Conservation (phyloP, 1,140 invertebrate genomes). For the Andrena cerasifolii region DNA sequence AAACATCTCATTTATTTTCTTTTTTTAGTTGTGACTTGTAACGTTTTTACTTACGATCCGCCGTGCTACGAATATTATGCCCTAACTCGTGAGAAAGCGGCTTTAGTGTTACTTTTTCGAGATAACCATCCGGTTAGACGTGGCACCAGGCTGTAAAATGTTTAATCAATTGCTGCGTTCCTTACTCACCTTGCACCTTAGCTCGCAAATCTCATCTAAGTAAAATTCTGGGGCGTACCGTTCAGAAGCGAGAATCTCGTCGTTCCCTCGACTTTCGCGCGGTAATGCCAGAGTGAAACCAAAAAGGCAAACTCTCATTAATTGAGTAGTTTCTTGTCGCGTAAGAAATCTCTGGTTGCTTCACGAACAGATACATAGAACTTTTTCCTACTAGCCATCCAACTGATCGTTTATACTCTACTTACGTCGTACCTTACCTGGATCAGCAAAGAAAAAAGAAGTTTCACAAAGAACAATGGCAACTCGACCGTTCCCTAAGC, state of each 20-base stretch:
- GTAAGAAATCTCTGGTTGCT: slow-evolving; percentile 53
- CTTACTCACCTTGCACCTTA: slow-evolving; percentile 53
- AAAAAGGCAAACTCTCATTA: too few species aligned
- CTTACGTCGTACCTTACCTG: slow-evolving; percentile 20
- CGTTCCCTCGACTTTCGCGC: not conserved
- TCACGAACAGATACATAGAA: slow-evolving; percentile 36
- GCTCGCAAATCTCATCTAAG: slow-evolving; percentile 21
- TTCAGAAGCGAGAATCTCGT: slow-evolving; percentile 30
- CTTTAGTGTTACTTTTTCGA: slow-evolving; percentile 23
- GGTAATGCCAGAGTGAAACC: too few species aligned
- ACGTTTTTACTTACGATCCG: slow-evolving; percentile 25
- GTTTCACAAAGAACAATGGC: too few species aligned
- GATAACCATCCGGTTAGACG: slow-evolving; percentile 20
- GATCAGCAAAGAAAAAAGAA: slow-evolving; percentile 34
- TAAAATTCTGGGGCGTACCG: slow-evolving; percentile 20
- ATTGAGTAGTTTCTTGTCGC: not conserved
- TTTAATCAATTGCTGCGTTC: slow-evolving; percentile 29
- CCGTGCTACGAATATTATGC: slow-evolving; percentile 18
- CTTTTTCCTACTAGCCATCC: slow-evolving; percentile 5
- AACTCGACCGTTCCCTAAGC: not conserved
- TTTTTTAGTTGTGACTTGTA: not conserved
- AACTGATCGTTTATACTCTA: slow-evolving; percentile 31
- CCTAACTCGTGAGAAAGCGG: slow-evolving; percentile 26
- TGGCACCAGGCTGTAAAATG: slow-evolving; percentile 38
- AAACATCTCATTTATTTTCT: slow-evolving; percentile 41